phyloP scores from a whole-genome alignment of 37 sponge, comb jelly and placozoan genomes.

The Tethya wilhelma region DNA sequence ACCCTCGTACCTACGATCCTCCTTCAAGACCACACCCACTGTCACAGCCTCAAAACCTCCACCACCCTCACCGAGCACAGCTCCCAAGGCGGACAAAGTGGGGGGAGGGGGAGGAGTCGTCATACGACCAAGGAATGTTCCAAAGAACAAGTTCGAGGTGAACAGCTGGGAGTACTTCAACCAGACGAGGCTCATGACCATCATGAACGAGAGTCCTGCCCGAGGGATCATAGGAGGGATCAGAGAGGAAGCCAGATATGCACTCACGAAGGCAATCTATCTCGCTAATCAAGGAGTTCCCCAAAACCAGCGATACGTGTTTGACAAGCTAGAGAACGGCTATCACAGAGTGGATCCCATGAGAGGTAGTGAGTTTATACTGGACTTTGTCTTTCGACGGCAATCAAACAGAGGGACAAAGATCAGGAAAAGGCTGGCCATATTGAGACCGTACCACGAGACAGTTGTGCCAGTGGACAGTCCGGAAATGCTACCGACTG shows the following conservation, averaged over 20 bases:
- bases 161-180: slow-evolving; percentile 80
- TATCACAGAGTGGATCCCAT: slow-evolving; percentile 70
- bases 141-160: slow-evolving; percentile 62
- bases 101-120: slow-evolving; percentile 9
- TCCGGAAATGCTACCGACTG: slow-evolving; percentile 18
- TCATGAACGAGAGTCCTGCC: slow-evolving; percentile 55
- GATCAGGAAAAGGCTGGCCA: slow-evolving; percentile 44
- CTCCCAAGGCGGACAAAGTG: not conserved
- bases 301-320: slow-evolving; percentile 25
- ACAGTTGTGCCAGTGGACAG: slow-evolving; percentile 29
- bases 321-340: slow-evolving; percentile 71
- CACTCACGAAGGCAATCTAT: slow-evolving; percentile 61
- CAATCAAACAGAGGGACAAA: not conserved
- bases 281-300: slow-evolving; percentile 47
- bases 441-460: slow-evolving; percentile 63
- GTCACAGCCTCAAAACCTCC: not conserved
- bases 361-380: slow-evolving; percentile 76
- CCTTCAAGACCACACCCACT: not conserved
- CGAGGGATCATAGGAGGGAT: slow-evolving; percentile 60
- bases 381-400: slow-evolving; percentile 66
- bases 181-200: slow-evolving; percentile 68
- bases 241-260: slow-evolving; percentile 56
- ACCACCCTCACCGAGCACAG: not conserved
- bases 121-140: slow-evolving; percentile 24
- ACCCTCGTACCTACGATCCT: slow-evolving; percentile 48